Evolutionary conservation across 2,113 vertebrate species (phyloP), one percentile per base, ranked within the genome.

Genomic region (Amphiprion percula): DNA sequence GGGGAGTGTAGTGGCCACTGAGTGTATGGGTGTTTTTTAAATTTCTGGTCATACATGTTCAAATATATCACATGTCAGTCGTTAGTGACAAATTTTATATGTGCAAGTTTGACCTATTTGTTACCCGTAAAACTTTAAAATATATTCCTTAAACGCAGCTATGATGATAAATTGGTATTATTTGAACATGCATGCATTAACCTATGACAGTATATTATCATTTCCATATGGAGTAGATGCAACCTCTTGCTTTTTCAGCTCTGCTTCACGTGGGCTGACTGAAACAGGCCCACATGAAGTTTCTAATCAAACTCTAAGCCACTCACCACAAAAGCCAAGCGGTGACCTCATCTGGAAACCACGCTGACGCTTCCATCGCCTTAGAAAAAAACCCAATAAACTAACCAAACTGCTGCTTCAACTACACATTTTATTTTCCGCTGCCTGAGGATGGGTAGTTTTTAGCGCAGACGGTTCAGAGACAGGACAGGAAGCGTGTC

Each of bases 291-390:
- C 73, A 62, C 53, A 54, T 58, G 63, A 71, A 67, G 62, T 70
- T 72, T 86, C 75, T 87, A 83, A 85, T 87, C 68, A 56, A 71
- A 65, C 78, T 72, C 23, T 60, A 56, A 80, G 4, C 75, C 53
- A 16, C 64, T 84, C 67, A 23, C 33, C 53, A 24, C 74, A 3
- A 30, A 59, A 69, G 61, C 60, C 65, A 1, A 80, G 58, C 1
- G 39, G 68, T 86, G 86, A 89, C 74, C 76, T 91, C 86, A 88
- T 79, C 60, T 70, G 58, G 63, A 84, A 75, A 79, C 68, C 68
- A 87, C 8, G 24, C 4, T 19, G 30, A 52, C 52, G 19, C 39
- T 60, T 28, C 39, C n/a, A 24, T 46, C 6, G 2, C 33, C 46
- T 53, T 37, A 37, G 33, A 53, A n/a, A 58, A 65, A 14, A 56